Base-by-base conservation (phyloP, 2,113 vertebrate genomes). In the Hoplias malabaricus region DNA sequence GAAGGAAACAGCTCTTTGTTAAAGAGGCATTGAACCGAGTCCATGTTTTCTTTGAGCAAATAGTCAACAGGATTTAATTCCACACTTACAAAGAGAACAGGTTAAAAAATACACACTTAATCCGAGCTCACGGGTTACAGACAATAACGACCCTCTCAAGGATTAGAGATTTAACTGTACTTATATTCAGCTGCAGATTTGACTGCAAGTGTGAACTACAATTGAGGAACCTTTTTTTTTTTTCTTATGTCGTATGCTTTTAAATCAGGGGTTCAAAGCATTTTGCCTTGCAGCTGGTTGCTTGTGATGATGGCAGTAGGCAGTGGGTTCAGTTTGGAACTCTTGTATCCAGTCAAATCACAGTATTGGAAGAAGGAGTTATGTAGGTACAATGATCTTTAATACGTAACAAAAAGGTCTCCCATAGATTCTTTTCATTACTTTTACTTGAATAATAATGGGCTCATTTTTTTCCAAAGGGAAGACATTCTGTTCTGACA, bases 251-350 rank as follows among this genome's bases (percentile, higher is more conserved):
- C 16, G 43, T 63, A 34, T 40, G 5, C 11, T 73, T 73, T 29
- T 23, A n/a, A 74, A 27, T 63, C 29, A 25, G 59, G 19, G 33
- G 14, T 33, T 62, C 11, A 61, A 23, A 73, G 56, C 8, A 10
- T 19, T 63, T 36, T 59, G 65, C 27, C 40, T 33, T 19, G 29
- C 48, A 59, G 38, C 74, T 77, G 65, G 19, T 53, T 77, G 53
- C 2, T 14, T 33, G 36, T 57, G 74, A 77, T 77, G 59, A 77
- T 54, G 40, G 40, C n/a, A 11, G 14, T 36, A 31, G 48, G 11
- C 25, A n/a, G 9, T 0, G 16, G 7, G 19, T 31, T 34, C 10
- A 42, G 33, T 65, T 66, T n/a, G n/a, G n/a, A n/a, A n/a, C n/a
- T n/a, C n/a, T n/a, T n/a, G n/a, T 31, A 43, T 40, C 34, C 33